These are phyloP conservation scores for Heteromormyrus szaboi DNA, from an alignment of 2,797 vertebrate genomes.

Conservation along the genomic window DNA sequence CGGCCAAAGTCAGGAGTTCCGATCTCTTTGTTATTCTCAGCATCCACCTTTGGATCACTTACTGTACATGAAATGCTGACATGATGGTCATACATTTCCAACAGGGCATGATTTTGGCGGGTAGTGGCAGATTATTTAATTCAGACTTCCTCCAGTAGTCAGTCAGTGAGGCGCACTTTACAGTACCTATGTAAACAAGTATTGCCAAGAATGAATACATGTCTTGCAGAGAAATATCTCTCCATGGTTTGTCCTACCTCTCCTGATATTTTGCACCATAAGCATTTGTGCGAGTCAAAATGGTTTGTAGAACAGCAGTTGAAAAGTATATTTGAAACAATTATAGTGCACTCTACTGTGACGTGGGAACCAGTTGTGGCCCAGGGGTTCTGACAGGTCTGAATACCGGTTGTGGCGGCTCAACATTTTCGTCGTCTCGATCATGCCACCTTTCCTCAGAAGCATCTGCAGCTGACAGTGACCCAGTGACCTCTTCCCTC, in stretches of 20 bases:
- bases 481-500: not conserved
- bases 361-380: not conserved
- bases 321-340: not conserved
- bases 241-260: not conserved
- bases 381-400: not conserved
- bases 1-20: not conserved
- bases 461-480: not conserved
- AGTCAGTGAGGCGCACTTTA: not conserved
- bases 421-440: not conserved
- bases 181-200: not conserved
- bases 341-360: not conserved
- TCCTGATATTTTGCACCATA: not conserved
- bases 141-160: not conserved
- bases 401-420: not conserved
- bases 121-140: not conserved
- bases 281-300: not conserved
- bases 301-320: not conserved
- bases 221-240: not conserved
- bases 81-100: not conserved
- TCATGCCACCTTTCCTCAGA: not conserved
- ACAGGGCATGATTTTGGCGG: not conserved
- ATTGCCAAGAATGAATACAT: not conserved
- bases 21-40: not conserved
- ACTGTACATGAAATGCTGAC: not conserved
- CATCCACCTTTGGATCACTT: not conserved